Base-by-base conservation (phyloP, 1,140 invertebrate genomes). In the Brevipalpus yothersi region DNA sequence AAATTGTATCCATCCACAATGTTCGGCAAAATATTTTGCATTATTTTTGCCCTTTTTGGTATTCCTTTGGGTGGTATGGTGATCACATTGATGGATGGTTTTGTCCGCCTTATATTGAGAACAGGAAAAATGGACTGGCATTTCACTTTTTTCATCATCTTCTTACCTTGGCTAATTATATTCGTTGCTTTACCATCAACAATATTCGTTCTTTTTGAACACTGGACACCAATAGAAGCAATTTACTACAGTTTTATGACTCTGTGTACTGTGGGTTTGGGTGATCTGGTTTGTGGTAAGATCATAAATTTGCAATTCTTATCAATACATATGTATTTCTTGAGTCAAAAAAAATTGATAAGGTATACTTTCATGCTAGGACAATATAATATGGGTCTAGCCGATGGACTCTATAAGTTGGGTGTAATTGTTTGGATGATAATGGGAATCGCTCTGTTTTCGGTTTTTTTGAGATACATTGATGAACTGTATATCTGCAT, bases 191-290 rank as follows among this genome's bases (percentile, higher is more conserved):
- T 91, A n/a, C 91, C 92, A 0, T 81, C 91, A 0, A 82, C 80
- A 54, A 78, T 94, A 12, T 93, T 95, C 66, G 80, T 82, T 0
- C 75, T 83, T 43, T 84, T 90, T 60, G 90, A 94, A 73, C 77
- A 77, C 1, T 94, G 90, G 90, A 76, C 78, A 2, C 93, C 88
- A 67, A 79, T 88, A 15, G 80, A 88, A 53, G 78, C 85, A 0
- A 77, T 93, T 47, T 94, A 94, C 69, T 94, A 86, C 66, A 83
- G 84, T 13, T 92, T 90, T 69, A 84, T 93, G 39, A 89, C 87
- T 0, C 76, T 92, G 2, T 86, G 87, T 1, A 94, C 90, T 9
- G 92, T 93, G 65, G 90, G 90, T 19, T 94, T 93, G 69, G 90
- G 89, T 42, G 89, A 94, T 72, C 83, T 80, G 65, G 88, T 93